These are phyloP conservation scores for Cephonodes hylas DNA, from an alignment of 2,888 invertebrate genomes.

Conservation along the genomic window DNA sequence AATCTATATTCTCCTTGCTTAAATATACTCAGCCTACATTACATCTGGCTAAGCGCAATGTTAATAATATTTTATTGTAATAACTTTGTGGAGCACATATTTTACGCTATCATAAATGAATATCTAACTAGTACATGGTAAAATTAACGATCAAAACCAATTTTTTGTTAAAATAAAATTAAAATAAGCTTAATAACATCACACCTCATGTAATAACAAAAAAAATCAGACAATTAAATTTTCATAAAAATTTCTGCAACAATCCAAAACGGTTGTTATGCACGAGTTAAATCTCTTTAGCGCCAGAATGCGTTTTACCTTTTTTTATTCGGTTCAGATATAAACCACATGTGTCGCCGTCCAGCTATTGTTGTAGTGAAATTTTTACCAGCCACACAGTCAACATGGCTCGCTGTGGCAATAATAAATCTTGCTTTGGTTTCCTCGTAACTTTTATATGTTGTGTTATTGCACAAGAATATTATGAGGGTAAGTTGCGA, in stretches of 20 bases:
- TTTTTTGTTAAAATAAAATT: background rate
- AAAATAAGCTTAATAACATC: too few species aligned
- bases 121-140: too few species aligned
- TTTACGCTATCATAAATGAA: too few species aligned
- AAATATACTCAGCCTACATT: too few species aligned
- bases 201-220: too few species aligned
- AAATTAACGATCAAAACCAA: background rate
- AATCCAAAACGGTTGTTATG: background rate
- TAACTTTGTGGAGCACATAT: too few species aligned
- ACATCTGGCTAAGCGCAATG: too few species aligned
- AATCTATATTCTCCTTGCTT: too few species aligned
- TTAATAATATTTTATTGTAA: too few species aligned
- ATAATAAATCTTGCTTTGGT: slow-evolving; percentile 2
- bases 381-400: slow-evolving; percentile 14
- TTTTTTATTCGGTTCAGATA: slow-evolving; percentile 5
- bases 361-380: slow-evolving; percentile 17
- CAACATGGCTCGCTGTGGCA: slow-evolving; percentile 23
- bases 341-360: slow-evolving; percentile 1
- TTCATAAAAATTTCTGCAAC: background rate
- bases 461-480: slow-evolving; percentile 43
- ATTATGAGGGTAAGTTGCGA: slow-evolving; percentile 48
- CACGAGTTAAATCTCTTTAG: slow-evolving; percentile 4
- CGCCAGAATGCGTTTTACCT: slow-evolving; percentile 3
- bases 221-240: background rate
- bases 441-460: slow-evolving; percentile 27